A percentile compares a stretch with the other conserved stretches of the same genome.
Evolutionary conservation across 2,888 invertebrate species (phyloP).

Genomic region (Leptopterna dolabrata): DNA sequence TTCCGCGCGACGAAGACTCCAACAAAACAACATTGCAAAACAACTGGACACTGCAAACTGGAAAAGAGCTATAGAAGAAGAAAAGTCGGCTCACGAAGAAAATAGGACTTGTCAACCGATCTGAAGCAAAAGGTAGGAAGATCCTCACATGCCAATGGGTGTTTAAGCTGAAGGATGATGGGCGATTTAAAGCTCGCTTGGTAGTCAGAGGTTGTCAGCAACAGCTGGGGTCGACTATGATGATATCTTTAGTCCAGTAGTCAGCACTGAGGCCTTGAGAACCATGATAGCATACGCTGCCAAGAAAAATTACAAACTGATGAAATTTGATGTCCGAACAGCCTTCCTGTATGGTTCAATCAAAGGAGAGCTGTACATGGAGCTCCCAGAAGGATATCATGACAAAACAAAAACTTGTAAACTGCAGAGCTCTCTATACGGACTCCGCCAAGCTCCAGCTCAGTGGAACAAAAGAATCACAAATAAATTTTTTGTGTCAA

Average conservation of each 20-base stretch:
- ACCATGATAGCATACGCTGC: background rate
- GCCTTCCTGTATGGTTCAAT: slow-evolving; percentile 58
- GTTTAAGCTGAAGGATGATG: slow-evolving; percentile 38
- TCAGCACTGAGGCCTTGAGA: background rate
- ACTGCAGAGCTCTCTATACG: slow-evolving; percentile 56
- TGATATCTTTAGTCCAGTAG: slow-evolving; percentile 13
- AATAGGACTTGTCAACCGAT: slow-evolving; percentile 43
- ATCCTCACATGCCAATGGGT: background rate
- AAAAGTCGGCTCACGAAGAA: background rate
- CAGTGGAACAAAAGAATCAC: slow-evolving; percentile 57
- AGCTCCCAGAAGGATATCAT: slow-evolving; percentile 55
- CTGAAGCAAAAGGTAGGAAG: slow-evolving; percentile 38
- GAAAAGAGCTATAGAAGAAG: too few relatives aligned
- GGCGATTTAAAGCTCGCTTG: slow-evolving; percentile 62
- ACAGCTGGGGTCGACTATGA: too few relatives aligned
- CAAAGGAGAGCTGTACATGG: slow-evolving; percentile 53
- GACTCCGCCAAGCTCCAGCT: too few relatives aligned
- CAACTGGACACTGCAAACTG: background rate
- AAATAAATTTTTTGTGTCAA: slow-evolving; percentile 32
- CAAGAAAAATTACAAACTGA: background rate
- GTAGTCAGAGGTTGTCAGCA: too few relatives aligned
- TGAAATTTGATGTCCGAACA: slow-evolving; percentile 56
- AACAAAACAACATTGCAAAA: too few relatives aligned
- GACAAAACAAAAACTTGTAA: slow-evolving; percentile 45
- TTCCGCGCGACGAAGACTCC: too few relatives aligned